Evolutionary conservation across 2,888 invertebrate genomes (phyloP).

Genomic region (Stramonita haemastoma): DNA sequence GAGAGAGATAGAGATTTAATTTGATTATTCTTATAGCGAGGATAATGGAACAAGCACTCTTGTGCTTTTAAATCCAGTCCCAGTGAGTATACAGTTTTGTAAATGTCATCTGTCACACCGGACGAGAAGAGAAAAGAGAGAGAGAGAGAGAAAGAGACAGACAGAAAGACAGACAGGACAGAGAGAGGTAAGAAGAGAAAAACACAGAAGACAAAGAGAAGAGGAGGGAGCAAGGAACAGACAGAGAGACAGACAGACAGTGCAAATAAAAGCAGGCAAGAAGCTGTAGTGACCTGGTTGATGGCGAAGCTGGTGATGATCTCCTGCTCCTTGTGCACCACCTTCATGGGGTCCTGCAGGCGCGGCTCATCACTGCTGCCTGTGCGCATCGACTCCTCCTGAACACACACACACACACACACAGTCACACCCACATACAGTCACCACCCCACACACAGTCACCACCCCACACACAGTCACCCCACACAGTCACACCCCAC

Average conservation of each 20-base stretch:
- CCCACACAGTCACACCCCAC: too few relatives aligned
- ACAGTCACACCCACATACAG: too few relatives aligned
- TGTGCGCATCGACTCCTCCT: constrained; percentile 53
- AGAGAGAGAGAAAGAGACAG: neutral
- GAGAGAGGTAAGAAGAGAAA: too few relatives aligned
- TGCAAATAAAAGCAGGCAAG: neutral
- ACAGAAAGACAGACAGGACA: neutral
- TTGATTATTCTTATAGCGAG: too few relatives aligned
- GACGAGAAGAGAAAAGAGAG: neutral
- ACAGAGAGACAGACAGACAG: neutral
- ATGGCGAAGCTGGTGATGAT: constrained; percentile 98
- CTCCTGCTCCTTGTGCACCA: constrained; percentile 99
- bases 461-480: too few relatives aligned
- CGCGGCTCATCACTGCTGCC: constrained; percentile 54
- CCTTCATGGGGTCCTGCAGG: constrained; percentile 80
- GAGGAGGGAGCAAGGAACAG: neutral
- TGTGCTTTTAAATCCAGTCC: too few relatives aligned
- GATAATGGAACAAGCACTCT: too few relatives aligned
- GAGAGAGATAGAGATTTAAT: too few relatives aligned
- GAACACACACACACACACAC: neutral
- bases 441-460: too few relatives aligned
- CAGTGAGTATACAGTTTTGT: too few relatives aligned
- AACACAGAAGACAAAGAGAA: too few relatives aligned
- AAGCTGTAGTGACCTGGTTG: constrained; percentile 82
- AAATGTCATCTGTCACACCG: too few relatives aligned